Evolutionary conservation across 2,888 invertebrate species (phyloP).

Genomic region (Diabrotica balteata): DNA sequence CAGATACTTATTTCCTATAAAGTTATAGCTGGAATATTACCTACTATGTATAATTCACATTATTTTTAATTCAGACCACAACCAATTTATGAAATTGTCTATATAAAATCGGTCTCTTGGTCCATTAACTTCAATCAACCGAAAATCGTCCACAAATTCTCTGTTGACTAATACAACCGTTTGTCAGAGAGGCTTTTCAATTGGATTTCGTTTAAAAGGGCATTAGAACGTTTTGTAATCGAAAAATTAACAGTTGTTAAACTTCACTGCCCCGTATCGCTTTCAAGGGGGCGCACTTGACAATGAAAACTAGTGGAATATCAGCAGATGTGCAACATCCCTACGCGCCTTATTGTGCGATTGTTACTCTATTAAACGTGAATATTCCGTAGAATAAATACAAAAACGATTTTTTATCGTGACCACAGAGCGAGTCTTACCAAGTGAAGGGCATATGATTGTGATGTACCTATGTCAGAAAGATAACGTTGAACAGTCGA

Average conservation of each 20-base stretch:
- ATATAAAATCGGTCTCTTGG: neutral
- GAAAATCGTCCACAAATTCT: constrained; percentile 18
- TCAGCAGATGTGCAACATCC: constrained; percentile 47
- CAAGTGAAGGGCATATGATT: constrained; percentile 14
- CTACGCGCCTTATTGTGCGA: constrained; percentile 22
- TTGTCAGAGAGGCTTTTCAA: constrained; percentile 25
- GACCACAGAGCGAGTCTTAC: neutral
- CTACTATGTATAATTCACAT: too few species aligned
- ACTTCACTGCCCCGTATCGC: constrained; percentile 43
- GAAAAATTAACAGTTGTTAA: constrained; percentile 46
- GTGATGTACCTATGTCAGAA: constrained; percentile 15
- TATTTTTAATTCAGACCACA: too few species aligned
- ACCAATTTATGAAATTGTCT: too few species aligned
- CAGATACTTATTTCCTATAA: too few species aligned
- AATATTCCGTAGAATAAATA: constrained; percentile 27
- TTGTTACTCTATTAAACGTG: constrained; percentile 30
- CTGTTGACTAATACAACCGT: constrained; percentile 19
- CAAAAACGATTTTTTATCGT: constrained; percentile 21
- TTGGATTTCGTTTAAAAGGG: constrained; percentile 30
- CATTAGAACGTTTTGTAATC: constrained; percentile 27
- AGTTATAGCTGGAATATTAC: too few species aligned
- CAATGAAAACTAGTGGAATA: constrained; percentile 41
- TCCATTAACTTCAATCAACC: constrained; percentile 13
- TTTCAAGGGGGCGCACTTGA: constrained; percentile 49
- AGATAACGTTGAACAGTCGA: neutral